Conservation (phyloP, 2,113 vertebrate genomes). For the Cavia aperea region DNA sequence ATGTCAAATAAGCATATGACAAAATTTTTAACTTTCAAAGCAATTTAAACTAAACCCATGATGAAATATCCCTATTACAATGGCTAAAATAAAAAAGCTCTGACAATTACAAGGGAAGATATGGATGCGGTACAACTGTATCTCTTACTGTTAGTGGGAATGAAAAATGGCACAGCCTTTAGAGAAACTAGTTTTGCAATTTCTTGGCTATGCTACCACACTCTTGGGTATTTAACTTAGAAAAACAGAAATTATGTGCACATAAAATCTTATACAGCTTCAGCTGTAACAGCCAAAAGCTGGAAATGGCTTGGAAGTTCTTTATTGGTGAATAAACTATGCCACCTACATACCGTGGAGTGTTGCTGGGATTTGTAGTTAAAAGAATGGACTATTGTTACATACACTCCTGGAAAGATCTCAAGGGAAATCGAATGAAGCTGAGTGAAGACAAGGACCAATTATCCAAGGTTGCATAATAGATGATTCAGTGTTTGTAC, state of each 20-base stretch:
- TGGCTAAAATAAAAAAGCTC: neutral
- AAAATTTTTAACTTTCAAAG: neutral
- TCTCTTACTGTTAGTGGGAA: neutral
- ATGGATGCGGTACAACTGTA: neutral
- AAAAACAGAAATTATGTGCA: neutral
- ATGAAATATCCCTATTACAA: neutral
- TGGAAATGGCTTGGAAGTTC: neutral
- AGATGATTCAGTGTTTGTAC: neutral
- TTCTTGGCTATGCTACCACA: neutral
- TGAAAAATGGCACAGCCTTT: neutral
- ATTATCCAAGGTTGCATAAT: neutral
- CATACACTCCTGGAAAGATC: neutral
- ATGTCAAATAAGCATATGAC: neutral
- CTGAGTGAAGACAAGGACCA: neutral
- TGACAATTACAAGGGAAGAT: neutral
- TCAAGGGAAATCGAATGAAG: neutral
- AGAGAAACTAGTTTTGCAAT: neutral
- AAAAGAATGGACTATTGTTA: neutral
- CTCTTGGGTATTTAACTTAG: neutral
- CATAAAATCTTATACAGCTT: conserved; percentile 1
- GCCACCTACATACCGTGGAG: neutral
- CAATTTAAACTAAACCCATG: neutral
- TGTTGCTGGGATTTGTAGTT: neutral
- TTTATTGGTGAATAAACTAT: neutral
- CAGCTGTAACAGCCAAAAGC: neutral